A percentile compares a stretch with the other conserved stretches of the same genome.
Conservation (phyloP, 2,797 vertebrate genomes). For the Scyliorhinus canicula region DNA sequence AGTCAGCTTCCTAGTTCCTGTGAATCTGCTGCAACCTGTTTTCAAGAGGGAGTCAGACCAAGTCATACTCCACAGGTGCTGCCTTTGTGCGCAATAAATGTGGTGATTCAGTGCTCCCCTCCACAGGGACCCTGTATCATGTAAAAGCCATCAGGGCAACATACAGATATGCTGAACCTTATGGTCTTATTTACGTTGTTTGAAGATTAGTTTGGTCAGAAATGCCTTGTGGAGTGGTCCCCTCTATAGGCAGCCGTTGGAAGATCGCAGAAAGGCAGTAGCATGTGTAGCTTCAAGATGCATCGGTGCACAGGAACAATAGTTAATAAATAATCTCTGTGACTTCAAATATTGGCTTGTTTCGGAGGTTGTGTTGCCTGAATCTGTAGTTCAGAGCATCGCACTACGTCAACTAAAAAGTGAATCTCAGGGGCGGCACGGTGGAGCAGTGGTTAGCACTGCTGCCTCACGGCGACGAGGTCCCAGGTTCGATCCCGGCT, state of each 20-base stretch:
- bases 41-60: neutral
- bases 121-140: neutral
- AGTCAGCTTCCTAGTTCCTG: neutral
- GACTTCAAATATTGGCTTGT: neutral
- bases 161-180: neutral
- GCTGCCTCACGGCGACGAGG: too few relatives aligned
- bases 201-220: slow-evolving; percentile 18
- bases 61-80: neutral
- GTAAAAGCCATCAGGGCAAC: neutral
- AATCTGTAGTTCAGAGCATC: neutral
- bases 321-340: neutral
- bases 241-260: neutral
- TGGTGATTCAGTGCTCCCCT: neutral
- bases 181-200: neutral
- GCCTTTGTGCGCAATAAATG: neutral
- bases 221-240: neutral
- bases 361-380: neutral
- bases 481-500: too few relatives aligned
- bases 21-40: neutral
- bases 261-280: neutral
- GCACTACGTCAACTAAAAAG: neutral
- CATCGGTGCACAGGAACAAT: neutral
- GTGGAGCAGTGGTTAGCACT: too few relatives aligned
- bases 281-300: neutral
- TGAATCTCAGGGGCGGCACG: too few relatives aligned